phyloP scores from a whole-genome alignment of 2,113 vertebrate genomes.

The Stegostoma tigrinum region DNA sequence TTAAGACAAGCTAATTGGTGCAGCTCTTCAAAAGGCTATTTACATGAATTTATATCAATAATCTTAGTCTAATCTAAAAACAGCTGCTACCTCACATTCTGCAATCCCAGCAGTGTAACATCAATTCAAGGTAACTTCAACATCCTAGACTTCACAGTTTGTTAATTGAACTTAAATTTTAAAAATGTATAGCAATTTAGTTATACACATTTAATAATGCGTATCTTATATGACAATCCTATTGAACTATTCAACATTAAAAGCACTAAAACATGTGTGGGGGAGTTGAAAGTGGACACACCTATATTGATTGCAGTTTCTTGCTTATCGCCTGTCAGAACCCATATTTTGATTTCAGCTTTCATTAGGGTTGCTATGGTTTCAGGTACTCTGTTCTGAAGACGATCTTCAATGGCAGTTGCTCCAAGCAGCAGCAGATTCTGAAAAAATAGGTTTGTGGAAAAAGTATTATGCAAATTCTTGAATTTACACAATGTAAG shows the following conservation, averaged over 20 bases:
- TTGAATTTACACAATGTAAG: not conserved
- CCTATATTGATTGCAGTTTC: constrained; percentile 96
- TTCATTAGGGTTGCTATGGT: constrained; percentile 85
- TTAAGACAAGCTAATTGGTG: not conserved
- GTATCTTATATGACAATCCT: not conserved
- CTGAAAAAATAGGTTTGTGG: constrained; percentile 50
- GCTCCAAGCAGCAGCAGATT: constrained; percentile 84
- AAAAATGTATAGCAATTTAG: not conserved
- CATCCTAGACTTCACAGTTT: not conserved
- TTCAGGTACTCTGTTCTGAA: constrained; percentile 91
- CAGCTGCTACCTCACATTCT: not conserved
- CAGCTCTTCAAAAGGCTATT: not conserved
- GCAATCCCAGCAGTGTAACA: not conserved
- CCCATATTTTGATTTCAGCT: constrained; percentile 94
- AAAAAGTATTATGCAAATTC: not conserved
- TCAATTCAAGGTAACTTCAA: not conserved
- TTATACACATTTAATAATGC: not conserved
- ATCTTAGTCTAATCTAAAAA: not conserved
- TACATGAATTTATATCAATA: not conserved
- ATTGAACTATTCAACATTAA: not conserved
- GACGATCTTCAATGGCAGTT: constrained; percentile 89
- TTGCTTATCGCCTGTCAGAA: constrained; percentile 92
- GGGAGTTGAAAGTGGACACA: constrained; percentile 42
- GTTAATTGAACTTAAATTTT: not conserved
- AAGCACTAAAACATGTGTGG: not conserved